phyloP scores from a whole-genome alignment of 2,113 vertebrate genomes.

The Polypterus bichir region DNA sequence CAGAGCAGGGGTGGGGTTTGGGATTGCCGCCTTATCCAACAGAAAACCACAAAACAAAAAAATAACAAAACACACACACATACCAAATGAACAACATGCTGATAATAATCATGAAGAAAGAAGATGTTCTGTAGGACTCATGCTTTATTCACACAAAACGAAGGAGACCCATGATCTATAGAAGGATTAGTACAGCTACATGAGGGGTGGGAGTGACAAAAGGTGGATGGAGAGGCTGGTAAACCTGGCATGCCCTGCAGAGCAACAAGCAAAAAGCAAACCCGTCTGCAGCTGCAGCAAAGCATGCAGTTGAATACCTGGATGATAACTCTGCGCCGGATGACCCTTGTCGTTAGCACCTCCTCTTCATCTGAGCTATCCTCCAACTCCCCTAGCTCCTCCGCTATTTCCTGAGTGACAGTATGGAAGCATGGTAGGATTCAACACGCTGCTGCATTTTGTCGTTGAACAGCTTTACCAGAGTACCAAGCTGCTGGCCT shows the following conservation, averaged over 20 bases:
- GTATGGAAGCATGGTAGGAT: constrained; percentile 47
- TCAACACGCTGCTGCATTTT: background rate
- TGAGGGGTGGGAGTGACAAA: background rate
- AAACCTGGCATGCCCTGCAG: background rate
- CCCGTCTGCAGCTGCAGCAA: background rate
- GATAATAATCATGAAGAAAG: too few species aligned
- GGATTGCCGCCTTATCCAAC: too few species aligned
- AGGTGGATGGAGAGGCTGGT: background rate
- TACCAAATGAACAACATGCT: too few species aligned
- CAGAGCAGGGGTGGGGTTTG: too few species aligned
- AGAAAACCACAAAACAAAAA: too few species aligned
- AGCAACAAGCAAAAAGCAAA: background rate
- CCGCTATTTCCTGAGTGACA: constrained; percentile 73
- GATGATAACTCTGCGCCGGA: constrained; percentile 87
- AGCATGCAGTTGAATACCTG: constrained; percentile 59
- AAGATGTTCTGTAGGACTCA: too few species aligned
- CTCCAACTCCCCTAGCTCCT: constrained; percentile 78
- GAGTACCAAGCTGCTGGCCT: too few species aligned
- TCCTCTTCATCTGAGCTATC: constrained; percentile 86
- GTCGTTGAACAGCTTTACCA: too few species aligned
- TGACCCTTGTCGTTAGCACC: constrained; percentile 82
- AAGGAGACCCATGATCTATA: too few species aligned
- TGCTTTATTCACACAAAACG: too few species aligned
- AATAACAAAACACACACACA: too few species aligned
- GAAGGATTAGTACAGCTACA: too few species aligned